Evolutionary conservation across 2,113 vertebrate species (phyloP).

Genomic region (Ranitomeya variabilis): DNA sequence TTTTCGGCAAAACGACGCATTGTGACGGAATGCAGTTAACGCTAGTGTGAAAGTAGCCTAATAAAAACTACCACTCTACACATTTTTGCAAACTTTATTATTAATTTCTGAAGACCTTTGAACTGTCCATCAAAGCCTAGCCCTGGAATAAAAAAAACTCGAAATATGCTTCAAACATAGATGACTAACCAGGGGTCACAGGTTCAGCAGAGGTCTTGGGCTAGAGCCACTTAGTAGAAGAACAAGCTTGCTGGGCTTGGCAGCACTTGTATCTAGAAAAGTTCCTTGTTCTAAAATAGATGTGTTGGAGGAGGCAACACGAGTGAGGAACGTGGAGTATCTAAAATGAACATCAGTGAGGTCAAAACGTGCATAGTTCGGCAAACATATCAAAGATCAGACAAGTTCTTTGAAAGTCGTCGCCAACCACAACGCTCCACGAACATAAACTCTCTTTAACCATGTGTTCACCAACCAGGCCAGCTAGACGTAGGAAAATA

Average conservation of each 20-base stretch:
- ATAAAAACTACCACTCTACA: no score
- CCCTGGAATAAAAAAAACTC: not conserved
- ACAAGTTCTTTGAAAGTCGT: conserved; percentile 30
- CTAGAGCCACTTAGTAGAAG: not conserved
- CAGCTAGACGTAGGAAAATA: not conserved
- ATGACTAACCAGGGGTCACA: not conserved
- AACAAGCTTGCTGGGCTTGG: not conserved
- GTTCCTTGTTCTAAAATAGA: conserved; percentile 33
- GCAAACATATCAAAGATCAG: conserved; percentile 31
- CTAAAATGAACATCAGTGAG: conserved; percentile 12
- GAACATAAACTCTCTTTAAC: conserved; percentile 25
- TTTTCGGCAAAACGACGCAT: no score
- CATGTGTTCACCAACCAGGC: not conserved
- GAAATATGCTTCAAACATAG: not conserved
- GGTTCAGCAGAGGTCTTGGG: not conserved
- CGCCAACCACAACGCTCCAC: conserved; percentile 16
- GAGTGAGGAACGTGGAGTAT: not conserved
- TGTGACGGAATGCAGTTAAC: no score
- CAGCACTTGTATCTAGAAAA: not conserved
- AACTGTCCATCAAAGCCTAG: not conserved
- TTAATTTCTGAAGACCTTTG: not conserved
- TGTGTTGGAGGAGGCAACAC: not conserved
- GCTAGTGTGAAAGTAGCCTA: no score
- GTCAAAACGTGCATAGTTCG: not conserved
- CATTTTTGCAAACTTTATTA: not conserved